phyloP scores from a whole-genome alignment of 1,140 invertebrate genomes.

The Oryzaephilus surinamensis region DNA sequence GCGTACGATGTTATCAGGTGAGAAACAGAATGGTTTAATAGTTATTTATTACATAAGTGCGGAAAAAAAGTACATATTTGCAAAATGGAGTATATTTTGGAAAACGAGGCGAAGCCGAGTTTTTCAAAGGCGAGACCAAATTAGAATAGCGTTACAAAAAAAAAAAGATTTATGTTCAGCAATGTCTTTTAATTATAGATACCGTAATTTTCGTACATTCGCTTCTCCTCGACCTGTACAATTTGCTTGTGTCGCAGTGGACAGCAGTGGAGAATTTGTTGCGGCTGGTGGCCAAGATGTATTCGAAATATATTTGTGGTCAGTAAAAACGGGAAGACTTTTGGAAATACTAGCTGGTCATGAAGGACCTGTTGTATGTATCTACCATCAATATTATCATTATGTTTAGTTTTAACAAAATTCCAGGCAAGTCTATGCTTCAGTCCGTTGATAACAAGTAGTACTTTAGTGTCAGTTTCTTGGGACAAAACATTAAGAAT shows the following conservation, averaged over 20 bases:
- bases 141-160: not conserved
- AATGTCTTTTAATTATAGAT: constrained; percentile 56
- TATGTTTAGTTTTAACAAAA: not conserved
- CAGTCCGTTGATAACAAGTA: constrained; percentile 58
- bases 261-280: constrained; percentile 81
- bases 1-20: constrained; percentile 85
- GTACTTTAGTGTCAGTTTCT: constrained; percentile 73
- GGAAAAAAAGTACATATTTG: too few species aligned
- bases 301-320: constrained; percentile 95
- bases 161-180: too few species aligned
- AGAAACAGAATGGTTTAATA: constrained; percentile 7
- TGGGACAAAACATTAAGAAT: constrained; percentile 91
- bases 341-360: constrained; percentile 88
- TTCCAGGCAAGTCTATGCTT: constrained; percentile 54
- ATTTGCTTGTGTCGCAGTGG: constrained; percentile 84
- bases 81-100: too few species aligned
- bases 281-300: constrained; percentile 87
- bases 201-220: constrained; percentile 94
- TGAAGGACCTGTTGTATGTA: constrained; percentile 74
- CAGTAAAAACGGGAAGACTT: constrained; percentile 79
- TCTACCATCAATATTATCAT: not conserved
- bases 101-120: too few species aligned
- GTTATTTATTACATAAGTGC: too few species aligned
- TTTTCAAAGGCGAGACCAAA: too few species aligned
- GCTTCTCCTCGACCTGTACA: constrained; percentile 83